Conservation (phyloP, 2,888 invertebrate genomes). For the Thymelicus lineola region DNA sequence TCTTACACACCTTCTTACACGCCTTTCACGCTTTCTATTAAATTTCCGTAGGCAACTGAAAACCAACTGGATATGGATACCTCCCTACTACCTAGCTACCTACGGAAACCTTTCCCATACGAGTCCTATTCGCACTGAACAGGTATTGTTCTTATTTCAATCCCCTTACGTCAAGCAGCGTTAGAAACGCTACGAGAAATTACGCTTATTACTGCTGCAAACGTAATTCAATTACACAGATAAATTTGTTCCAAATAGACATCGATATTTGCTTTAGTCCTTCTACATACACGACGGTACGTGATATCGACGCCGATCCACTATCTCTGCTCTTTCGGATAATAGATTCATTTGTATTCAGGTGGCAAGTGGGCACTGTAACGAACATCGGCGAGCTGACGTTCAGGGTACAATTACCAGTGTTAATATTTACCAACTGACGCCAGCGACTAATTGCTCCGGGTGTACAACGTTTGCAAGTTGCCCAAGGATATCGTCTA, state of each 20-base stretch:
- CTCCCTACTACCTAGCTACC: too few relatives aligned
- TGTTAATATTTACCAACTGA: slow-evolving; percentile 84
- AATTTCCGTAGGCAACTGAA: too few relatives aligned
- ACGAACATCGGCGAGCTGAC: slow-evolving; percentile 81
- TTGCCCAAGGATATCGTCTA: slow-evolving; percentile 11
- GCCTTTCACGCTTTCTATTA: too few relatives aligned
- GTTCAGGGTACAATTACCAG: slow-evolving; percentile 80
- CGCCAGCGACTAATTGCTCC: slow-evolving; percentile 78
- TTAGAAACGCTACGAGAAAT: neutral
- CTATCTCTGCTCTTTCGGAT: slow-evolving; percentile 76
- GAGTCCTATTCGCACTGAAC: too few relatives aligned
- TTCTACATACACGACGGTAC: slow-evolving; percentile 59
- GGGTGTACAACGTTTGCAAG: slow-evolving; percentile 56
- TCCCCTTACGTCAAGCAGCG: neutral
- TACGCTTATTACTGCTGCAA: neutral
- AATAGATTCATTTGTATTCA: slow-evolving; percentile 84
- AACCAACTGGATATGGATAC: too few relatives aligned
- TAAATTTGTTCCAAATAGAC: slow-evolving; percentile 14
- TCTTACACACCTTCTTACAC: too few relatives aligned
- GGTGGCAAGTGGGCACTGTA: slow-evolving; percentile 77
- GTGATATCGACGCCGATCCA: slow-evolving; percentile 71
- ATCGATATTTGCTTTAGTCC: slow-evolving; percentile 54
- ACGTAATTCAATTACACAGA: slow-evolving; percentile 2
- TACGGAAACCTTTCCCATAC: too few relatives aligned
- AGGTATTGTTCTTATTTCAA: too few relatives aligned